phyloP scores from a whole-genome alignment of 2,888 invertebrate species.

The Deroplatys truncata region DNA sequence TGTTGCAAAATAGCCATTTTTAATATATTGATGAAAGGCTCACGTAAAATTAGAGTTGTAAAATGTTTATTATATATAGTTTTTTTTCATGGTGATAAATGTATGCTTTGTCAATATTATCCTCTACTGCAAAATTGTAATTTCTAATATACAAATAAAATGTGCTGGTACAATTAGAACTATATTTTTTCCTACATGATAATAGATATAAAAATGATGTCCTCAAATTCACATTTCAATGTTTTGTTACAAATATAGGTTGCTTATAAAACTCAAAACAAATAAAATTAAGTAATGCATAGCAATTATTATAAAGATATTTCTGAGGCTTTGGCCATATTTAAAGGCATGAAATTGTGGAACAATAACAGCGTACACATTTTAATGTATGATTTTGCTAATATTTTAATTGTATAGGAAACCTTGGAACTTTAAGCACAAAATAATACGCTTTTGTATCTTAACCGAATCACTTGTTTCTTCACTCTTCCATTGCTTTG shows the following conservation, averaged over 20 bases:
- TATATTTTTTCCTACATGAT: not conserved
- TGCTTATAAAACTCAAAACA: not conserved
- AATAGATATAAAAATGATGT: not conserved
- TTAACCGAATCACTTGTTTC: not conserved
- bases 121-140: too few species aligned
- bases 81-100: too few species aligned
- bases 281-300: not conserved
- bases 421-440: constrained; percentile 3
- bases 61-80: too few species aligned
- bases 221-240: not conserved
- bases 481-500: not conserved
- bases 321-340: not conserved
- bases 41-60: too few species aligned
- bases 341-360: constrained; percentile 1
- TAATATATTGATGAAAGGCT: too few species aligned
- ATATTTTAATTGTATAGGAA: not conserved
- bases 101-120: too few species aligned
- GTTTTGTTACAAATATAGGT: not conserved
- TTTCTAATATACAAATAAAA: not conserved
- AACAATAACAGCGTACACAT: not conserved
- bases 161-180: not conserved
- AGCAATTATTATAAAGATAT: not conserved
- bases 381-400: not conserved
- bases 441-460: constrained; percentile 4
- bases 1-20: too few species aligned